Percentiles rank a stretch among this genome's conserved stretches.
phyloP scores from a whole-genome alignment of 1,140 invertebrate species.

The Paraescarpia echinospica region DNA sequence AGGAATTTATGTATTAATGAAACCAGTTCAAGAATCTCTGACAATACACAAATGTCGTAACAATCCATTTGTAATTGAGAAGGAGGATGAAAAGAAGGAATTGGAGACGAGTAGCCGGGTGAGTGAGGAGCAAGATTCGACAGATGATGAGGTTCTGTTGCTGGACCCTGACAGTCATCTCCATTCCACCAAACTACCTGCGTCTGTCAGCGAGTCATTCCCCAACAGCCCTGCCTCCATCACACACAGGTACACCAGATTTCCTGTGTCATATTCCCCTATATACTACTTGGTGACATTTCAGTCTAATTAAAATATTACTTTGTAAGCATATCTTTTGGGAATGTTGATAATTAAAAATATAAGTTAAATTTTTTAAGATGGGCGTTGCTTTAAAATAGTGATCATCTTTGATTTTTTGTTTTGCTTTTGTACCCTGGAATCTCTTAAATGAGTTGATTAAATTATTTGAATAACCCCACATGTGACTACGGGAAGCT shows the following conservation, averaged over 20 bases:
- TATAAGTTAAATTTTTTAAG: too few relatives aligned
- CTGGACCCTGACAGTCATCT: not conserved
- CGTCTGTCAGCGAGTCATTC: conserved; percentile 63
- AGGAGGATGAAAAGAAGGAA: conserved; percentile 32
- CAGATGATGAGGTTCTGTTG: conserved; percentile 16
- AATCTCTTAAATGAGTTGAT: too few relatives aligned
- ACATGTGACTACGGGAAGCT: too few relatives aligned
- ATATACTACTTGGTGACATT: too few relatives aligned
- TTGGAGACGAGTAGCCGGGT: conserved; percentile 27
- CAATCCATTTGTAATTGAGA: not conserved
- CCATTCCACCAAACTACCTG: conserved; percentile 12
- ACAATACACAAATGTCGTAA: not conserved
- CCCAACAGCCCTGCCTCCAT: conserved; percentile 68
- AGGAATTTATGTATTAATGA: not conserved
- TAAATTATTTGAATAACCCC: too few relatives aligned
- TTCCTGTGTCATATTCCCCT: too few relatives aligned
- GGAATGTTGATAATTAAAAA: too few relatives aligned
- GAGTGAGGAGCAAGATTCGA: conserved; percentile 29
- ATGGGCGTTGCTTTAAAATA: too few relatives aligned
- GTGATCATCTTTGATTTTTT: too few relatives aligned
- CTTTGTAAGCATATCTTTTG: too few relatives aligned
- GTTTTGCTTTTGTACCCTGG: too few relatives aligned
- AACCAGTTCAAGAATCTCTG: not conserved
- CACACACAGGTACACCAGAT: conserved; percentile 8
- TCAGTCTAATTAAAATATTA: too few relatives aligned